Evolutionary conservation across 2,797 vertebrate genomes (phyloP).

Genomic region (Octomys mimax): DNA sequence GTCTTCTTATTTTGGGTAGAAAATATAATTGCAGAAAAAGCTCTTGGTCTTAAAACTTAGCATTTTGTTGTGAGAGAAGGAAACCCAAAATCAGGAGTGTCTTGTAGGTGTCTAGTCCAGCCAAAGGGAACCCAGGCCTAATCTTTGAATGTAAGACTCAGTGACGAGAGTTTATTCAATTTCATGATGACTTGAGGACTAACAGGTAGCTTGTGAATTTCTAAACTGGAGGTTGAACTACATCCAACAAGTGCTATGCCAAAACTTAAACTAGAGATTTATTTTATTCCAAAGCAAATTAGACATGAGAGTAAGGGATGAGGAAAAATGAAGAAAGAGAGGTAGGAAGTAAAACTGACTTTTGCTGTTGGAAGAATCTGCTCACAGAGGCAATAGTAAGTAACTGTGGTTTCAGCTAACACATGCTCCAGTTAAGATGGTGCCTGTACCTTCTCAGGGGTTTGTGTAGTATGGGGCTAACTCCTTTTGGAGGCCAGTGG

Average conservation of each 20-base stretch:
- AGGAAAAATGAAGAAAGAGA: background rate
- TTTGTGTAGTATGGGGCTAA: background rate
- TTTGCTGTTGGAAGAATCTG: background rate
- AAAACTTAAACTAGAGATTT: background rate
- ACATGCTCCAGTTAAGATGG: background rate
- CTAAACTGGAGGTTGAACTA: background rate
- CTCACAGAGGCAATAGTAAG: background rate
- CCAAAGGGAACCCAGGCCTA: background rate
- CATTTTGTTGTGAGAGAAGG: background rate
- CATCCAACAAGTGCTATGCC: background rate
- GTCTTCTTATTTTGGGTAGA: background rate
- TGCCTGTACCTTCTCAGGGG: background rate
- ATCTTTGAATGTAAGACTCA: background rate
- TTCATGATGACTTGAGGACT: background rate
- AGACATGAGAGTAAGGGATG: background rate
- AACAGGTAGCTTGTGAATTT: background rate
- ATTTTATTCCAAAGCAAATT: conserved; percentile 14
- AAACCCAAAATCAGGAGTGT: background rate
- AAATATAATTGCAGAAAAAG: conserved; percentile 55
- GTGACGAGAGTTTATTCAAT: background rate
- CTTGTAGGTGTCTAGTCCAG: background rate
- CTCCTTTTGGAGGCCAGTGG: background rate
- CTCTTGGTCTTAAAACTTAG: background rate
- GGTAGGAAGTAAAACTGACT: background rate
- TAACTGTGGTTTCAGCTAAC: background rate